Conservation (phyloP, 2,113 vertebrate species). For the Nansenia antarctica region DNA sequence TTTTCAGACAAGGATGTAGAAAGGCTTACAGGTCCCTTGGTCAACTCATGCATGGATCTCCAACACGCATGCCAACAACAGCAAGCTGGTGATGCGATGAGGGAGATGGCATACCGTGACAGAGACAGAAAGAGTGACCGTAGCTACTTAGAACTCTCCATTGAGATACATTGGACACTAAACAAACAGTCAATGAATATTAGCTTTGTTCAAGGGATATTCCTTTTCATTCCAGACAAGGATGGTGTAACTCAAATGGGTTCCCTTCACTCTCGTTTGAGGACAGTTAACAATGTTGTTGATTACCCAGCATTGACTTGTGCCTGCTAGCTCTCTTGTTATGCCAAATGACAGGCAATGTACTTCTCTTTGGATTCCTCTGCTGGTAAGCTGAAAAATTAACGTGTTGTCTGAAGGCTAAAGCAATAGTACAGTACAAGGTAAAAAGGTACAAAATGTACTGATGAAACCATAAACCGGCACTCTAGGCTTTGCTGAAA, state of each 20-base stretch:
- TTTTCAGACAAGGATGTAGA: slow-evolving; percentile 35
- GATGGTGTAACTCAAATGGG: background rate
- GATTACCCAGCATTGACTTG: background rate
- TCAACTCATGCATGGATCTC: slow-evolving; percentile 33
- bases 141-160: background rate
- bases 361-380: slow-evolving; percentile 58
- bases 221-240: slow-evolving; percentile 7
- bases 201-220: slow-evolving; percentile 15
- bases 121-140: slow-evolving; percentile 23
- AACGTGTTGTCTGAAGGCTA: slow-evolving; percentile 17
- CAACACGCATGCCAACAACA: slow-evolving; percentile 51
- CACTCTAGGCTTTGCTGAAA: slow-evolving; percentile 24
- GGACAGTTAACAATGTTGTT: background rate
- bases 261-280: background rate
- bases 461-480: slow-evolving; percentile 12
- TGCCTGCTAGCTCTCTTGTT: slow-evolving; percentile 17
- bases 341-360: slow-evolving; percentile 9
- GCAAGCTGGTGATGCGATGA: slow-evolving; percentile 22
- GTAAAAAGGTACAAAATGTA: slow-evolving; percentile 28
- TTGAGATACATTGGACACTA: background rate
- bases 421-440: slow-evolving; percentile 11
- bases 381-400: slow-evolving; percentile 50
- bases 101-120: slow-evolving; percentile 18
- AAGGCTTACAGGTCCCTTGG: slow-evolving; percentile 44
- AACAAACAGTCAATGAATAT: slow-evolving; percentile 14